A percentile compares a stretch with the other conserved stretches of the same genome.
Conservation (phyloP, 2,888 invertebrate genomes). For the Ophion obscuratus region DNA sequence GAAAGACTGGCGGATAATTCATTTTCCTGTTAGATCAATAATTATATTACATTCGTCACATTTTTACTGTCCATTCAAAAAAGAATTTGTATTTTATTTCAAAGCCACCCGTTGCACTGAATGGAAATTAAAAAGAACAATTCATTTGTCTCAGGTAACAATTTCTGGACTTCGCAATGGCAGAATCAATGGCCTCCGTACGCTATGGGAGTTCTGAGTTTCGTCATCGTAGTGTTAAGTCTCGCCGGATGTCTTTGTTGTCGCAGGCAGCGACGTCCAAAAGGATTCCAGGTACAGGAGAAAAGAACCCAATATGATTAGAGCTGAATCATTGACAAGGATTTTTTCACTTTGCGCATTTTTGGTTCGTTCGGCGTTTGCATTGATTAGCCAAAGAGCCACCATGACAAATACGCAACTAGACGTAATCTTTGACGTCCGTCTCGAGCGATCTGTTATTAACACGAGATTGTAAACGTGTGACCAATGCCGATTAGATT, state of each 20-base stretch:
- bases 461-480: neutral
- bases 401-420: neutral
- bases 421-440: neutral
- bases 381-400: neutral
- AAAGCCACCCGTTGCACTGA: neutral
- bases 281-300: conserved; percentile 81
- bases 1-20: no score
- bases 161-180: conserved; percentile 73
- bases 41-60: no score
- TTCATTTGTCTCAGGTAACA: conserved; percentile 52
- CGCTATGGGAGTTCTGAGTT: conserved; percentile 76
- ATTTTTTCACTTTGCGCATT: conserved; percentile 16
- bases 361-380: neutral
- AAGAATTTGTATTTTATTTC: neutral
- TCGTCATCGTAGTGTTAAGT: conserved; percentile 77
- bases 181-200: conserved; percentile 78
- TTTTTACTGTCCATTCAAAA: no score
- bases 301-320: neutral
- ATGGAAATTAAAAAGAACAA: neutral
- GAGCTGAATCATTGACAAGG: neutral
- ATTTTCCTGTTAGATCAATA: no score
- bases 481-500: neutral
- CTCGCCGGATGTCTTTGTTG: conserved; percentile 81
- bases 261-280: conserved; percentile 78
- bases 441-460: neutral